phyloP scores from a whole-genome alignment of 2,113 vertebrate species.

The Riparia riparia region DNA sequence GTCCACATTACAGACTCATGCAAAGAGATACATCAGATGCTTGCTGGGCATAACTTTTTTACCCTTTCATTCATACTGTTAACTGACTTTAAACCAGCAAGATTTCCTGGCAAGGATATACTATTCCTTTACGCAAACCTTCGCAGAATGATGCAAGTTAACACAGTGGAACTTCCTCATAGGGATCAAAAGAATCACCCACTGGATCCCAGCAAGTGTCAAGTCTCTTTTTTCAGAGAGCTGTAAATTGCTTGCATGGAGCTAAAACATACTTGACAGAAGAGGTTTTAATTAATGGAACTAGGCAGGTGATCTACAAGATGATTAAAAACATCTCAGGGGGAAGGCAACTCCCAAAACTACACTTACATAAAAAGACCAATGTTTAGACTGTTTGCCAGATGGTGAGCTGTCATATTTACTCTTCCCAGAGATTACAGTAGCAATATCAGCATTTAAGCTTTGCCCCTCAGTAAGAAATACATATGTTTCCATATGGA shows the following conservation, averaged over 20 bases:
- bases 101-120: not conserved
- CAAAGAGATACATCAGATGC: not conserved
- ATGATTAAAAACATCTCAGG: slow-evolving; percentile 45
- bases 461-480: slow-evolving; percentile 43
- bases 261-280: not conserved
- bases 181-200: not conserved
- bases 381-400: slow-evolving; percentile 48
- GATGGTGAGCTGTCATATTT: slow-evolving; percentile 58
- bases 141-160: not conserved
- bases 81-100: not conserved
- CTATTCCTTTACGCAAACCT: not conserved
- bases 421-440: slow-evolving; percentile 30
- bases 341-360: slow-evolving; percentile 17
- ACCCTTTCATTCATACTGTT: not conserved
- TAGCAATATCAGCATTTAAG: slow-evolving; percentile 44
- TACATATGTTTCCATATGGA: slow-evolving; percentile 30
- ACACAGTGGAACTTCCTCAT: not conserved
- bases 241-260: not conserved
- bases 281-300: slow-evolving; percentile 41
- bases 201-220: not conserved
- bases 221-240: not conserved
- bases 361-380: slow-evolving; percentile 35
- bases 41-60: not conserved
- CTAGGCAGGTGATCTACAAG: slow-evolving; percentile 40
- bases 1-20: not conserved